Percentiles rank a stretch among this genome's conserved stretches.
These are phyloP conservation scores for Denticeps clupeoides DNA, from an alignment of 2,797 vertebrate genomes.

Conservation along the genomic window DNA sequence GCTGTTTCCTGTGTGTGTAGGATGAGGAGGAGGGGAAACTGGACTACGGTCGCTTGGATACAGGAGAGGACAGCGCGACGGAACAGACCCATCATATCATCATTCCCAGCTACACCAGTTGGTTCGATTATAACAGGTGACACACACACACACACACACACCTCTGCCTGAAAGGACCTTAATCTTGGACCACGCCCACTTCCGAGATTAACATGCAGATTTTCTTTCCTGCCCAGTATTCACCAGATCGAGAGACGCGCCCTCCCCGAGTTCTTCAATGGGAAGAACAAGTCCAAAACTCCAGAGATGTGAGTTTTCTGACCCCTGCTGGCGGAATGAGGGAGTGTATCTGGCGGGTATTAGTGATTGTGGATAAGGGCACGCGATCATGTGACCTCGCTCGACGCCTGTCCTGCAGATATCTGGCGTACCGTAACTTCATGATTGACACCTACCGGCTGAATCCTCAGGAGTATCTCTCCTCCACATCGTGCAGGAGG, in stretches of 20 bases:
- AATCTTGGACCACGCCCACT: too few species aligned
- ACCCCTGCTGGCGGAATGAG: too few species aligned
- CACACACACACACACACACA: neutral
- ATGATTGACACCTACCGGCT: slow-evolving; percentile 95
- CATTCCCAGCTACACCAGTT: slow-evolving; percentile 88
- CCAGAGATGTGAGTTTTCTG: slow-evolving; percentile 98
- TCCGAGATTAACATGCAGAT: too few species aligned
- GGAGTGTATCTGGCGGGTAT: too few species aligned
- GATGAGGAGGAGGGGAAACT: slow-evolving; percentile 83
- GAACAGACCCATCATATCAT: slow-evolving; percentile 97
- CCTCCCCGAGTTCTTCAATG: slow-evolving; percentile 90
- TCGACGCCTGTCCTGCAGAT: slow-evolving; percentile 65
- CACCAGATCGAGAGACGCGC: slow-evolving; percentile 89
- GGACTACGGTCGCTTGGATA: slow-evolving; percentile 73
- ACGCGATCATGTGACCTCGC: too few species aligned
- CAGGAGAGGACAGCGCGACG: slow-evolving; percentile 81
- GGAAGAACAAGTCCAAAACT: slow-evolving; percentile 95
- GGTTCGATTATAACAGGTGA: slow-evolving; percentile 97
- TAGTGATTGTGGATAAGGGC: too few species aligned
- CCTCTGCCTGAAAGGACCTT: too few species aligned
- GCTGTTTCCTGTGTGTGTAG: slow-evolving; percentile 57
- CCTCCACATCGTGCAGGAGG: slow-evolving; percentile 83
- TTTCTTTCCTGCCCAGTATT: too few species aligned
- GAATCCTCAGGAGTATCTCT: slow-evolving; percentile 92
- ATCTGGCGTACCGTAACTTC: slow-evolving; percentile 92